Base-by-base conservation (phyloP, 2,888 invertebrate genomes). In the Chaetoderma sp. region DNA sequence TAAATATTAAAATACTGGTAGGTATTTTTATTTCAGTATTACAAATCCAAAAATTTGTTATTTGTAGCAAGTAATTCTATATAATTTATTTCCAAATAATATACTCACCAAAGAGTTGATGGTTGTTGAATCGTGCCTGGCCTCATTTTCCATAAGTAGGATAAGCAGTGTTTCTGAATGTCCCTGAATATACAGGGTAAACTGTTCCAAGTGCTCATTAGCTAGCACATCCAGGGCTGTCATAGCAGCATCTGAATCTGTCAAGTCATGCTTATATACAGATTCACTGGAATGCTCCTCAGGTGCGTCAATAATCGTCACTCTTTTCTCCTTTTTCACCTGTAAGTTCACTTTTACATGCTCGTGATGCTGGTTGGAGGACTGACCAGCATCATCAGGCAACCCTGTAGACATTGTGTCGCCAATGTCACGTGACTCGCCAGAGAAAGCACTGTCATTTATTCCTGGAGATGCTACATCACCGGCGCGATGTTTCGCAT, bases 151-250 rank as follows among this genome's bases (percentile, higher is more conserved):
- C 67, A 83, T 67, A 42, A 83, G 60, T 47, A 83, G 58, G 28
- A 81, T 45, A 16, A 81, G 70, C 47, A 80, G 72, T 18, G 79
- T 79, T 60, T 81, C 81, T 5, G 80, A 78, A 52, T 81, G 79
- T 60, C 80, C 77, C 66, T 81, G 81, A 21, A 79, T 73, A 64
- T 81, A 83, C 57, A 83, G 56, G 21, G 73, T 77, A 18, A 59
- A 33, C 3, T 59, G 45, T 18, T 47, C n/a, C 4, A 28, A 25
- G 13, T 50, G 28, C 13, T 50, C 50, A 50, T 50, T 30, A n/a
- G 21, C 25, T 10, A 8, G 27, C 27, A 50, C 50, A 50, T 50
- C 25, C 13, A 50, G 25, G 21, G 25, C 13, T n/a, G 25, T 50
- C 6, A n/a, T 27, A 50, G 30, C 50, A 50, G 30, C 50, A 21